Evolutionary conservation across 1,140 invertebrate species (phyloP).

Genomic region (Trypoxylus dichotomus): DNA sequence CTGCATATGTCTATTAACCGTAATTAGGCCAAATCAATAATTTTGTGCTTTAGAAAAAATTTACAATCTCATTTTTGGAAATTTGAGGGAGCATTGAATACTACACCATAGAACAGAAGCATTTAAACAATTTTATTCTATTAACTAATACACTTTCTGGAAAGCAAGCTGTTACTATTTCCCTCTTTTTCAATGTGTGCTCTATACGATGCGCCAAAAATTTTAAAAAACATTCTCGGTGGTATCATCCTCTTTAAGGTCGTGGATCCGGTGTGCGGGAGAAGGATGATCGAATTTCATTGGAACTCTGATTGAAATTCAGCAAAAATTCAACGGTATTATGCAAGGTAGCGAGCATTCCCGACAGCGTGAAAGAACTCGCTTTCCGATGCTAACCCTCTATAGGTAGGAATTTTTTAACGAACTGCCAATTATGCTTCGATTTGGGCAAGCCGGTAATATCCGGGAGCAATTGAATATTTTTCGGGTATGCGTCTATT

Average conservation of each 20-base stretch:
- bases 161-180: neutral
- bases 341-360: neutral
- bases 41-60: too few species aligned
- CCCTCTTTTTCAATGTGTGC: neutral
- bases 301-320: neutral
- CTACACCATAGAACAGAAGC: too few species aligned
- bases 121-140: too few species aligned
- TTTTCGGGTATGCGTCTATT: neutral
- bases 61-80: too few species aligned
- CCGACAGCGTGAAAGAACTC: neutral
- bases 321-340: neutral
- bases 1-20: too few species aligned
- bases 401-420: neutral
- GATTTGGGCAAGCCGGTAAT: neutral
- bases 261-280: neutral
- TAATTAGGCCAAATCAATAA: too few species aligned
- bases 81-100: too few species aligned
- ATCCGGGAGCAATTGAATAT: neutral
- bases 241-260: neutral
- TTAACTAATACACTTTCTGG: neutral
- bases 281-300: neutral
- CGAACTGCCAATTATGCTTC: neutral
- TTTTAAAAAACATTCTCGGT: neutral
- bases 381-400: neutral
- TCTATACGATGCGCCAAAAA: too few species aligned